Evolutionary conservation across 2,888 invertebrate genomes (phyloP).

Genomic region (Drosophila meridiana): DNA sequence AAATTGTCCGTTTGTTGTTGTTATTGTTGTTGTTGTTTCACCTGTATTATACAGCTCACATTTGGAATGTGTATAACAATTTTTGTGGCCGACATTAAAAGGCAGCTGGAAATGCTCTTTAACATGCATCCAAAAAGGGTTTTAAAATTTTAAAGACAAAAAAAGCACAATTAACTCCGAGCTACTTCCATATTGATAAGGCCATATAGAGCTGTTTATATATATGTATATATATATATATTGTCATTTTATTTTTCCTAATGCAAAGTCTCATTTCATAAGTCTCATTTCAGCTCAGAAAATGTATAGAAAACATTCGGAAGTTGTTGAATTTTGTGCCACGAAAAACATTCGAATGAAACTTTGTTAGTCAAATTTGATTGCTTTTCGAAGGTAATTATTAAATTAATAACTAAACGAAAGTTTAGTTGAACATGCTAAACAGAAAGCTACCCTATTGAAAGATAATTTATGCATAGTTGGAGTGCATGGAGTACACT

Average conservation of each 20-base stretch:
- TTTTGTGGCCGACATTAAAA: conserved; percentile 33
- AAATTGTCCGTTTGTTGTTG: conserved; percentile 60
- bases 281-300: neutral
- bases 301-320: no score
- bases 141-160: neutral
- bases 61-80: conserved; percentile 29
- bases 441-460: neutral
- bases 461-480: neutral
- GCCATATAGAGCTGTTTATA: neutral
- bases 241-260: neutral
- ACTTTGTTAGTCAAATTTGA: conserved; percentile 18
- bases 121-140: conserved; percentile 5
- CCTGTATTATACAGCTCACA: conserved; percentile 31
- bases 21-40: conserved; percentile 13
- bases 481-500: no score
- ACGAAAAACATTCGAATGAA: neutral
- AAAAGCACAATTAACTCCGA: neutral
- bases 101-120: neutral
- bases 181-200: neutral
- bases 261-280: neutral
- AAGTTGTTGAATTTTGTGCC: neutral
- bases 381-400: conserved; percentile 33
- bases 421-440: neutral
- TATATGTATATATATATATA: neutral
- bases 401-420: conserved; percentile 3